phyloP scores from a whole-genome alignment of 2,113 vertebrate genomes.

The Phalacrocorax carbo region DNA sequence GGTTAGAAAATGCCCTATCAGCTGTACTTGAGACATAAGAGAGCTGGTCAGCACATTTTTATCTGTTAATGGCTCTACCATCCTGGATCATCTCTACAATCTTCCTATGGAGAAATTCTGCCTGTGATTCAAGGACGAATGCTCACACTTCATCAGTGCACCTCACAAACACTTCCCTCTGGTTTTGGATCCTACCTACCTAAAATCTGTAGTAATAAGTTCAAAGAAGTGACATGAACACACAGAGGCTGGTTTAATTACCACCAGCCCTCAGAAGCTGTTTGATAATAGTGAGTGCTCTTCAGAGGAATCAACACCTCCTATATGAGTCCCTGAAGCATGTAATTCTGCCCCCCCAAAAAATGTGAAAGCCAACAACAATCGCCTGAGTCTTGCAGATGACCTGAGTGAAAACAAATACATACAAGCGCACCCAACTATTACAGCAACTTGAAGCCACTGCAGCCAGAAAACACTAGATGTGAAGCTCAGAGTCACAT shows the following conservation, averaged over 20 bases:
- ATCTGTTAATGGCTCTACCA: background rate
- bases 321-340: background rate
- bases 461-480: background rate
- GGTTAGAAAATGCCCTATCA: background rate
- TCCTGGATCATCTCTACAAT: background rate
- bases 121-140: background rate
- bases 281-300: background rate
- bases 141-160: background rate
- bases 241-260: background rate
- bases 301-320: background rate
- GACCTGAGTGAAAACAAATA: background rate
- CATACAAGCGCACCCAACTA: background rate
- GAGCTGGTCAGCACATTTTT: background rate
- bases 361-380: background rate
- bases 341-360: background rate
- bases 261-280: background rate
- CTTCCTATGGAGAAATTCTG: background rate
- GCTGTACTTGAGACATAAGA: background rate
- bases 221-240: background rate
- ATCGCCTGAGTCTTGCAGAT: background rate
- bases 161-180: background rate
- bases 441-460: background rate
- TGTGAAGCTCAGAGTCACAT: background rate
- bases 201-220: background rate
- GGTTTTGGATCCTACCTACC: background rate